Evolutionary conservation across 2,113 vertebrate genomes (phyloP), one percentile per base, ranked within the genome.

Genomic region (Istiophorus platypterus): DNA sequence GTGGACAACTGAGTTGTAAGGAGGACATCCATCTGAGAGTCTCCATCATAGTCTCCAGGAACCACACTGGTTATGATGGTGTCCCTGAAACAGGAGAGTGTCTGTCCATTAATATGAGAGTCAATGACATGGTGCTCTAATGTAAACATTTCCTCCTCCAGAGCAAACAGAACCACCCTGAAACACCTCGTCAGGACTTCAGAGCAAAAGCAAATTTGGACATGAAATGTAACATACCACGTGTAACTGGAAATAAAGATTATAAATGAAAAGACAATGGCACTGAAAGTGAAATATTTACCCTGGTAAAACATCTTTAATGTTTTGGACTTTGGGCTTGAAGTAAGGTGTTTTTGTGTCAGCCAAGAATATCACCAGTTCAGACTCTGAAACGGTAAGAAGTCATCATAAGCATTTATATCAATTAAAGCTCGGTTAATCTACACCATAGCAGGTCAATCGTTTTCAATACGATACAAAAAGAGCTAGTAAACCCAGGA

Each of bases 21-120:
- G 8, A 99, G 96, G 18, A 98, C 96, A 85, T 99, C 98, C 98
- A 99, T 99, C 91, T 99, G 97, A 42, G 97, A 99, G 92, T 99
- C 98, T 68, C 98, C 98, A 89, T 99, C 96, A 59, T 98, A 99
- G 94, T 99, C 98, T 51, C 97, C 98, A n/a, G 98, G 98, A 70
- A 98, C 97, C 37, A 99, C 97, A 57, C 97, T 96, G 65, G 96
- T 99, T 92, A 99, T 96, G 56, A 89, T 26, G 26, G 93, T 63
- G 57, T 90, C 71, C 37, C 94, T 95, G 72, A 84, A 77, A 83
- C 42, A 80, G n/a, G 18, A 61, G 66, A 15, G 49, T 72, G 2
- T 9, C 3, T 5, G 26, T 0, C 11, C 11, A 34, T 67, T 31
- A 52, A 34, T 13, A 31, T 63, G 13, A 62, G 7, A 41, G 15